Percentiles rank a stretch among this genome's conserved stretches.
Evolutionary conservation across 2,888 invertebrate species (phyloP).

Genomic region (Cheilosia soror): DNA sequence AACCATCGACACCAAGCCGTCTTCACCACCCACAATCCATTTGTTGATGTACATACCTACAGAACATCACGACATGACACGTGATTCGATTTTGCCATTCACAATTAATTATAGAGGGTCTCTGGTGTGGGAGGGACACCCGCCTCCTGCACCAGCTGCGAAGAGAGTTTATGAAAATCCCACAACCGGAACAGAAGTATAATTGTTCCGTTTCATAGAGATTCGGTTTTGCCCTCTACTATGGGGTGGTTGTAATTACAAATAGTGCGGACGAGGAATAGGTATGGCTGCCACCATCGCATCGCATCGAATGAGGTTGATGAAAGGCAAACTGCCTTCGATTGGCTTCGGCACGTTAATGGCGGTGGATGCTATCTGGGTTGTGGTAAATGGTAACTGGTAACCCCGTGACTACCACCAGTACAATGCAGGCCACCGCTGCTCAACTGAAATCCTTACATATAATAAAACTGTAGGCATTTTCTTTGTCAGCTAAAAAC

Average conservation of each 20-base stretch:
- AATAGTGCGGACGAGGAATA: not conserved
- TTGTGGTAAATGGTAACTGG: not conserved
- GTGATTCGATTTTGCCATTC: conserved; percentile 68
- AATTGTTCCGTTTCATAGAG: conserved; percentile 35
- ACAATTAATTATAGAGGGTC: conserved; percentile 61
- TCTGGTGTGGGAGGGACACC: not conserved
- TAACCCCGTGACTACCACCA: not conserved
- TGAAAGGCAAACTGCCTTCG: conserved; percentile 33
- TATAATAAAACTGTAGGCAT: too few relatives aligned
- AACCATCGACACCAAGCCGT: not conserved
- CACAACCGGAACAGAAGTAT: conserved; percentile 30
- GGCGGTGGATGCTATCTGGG: conserved; percentile 26
- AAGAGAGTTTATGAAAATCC: conserved; percentile 57
- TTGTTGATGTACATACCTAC: conserved; percentile 14
- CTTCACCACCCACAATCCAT: not conserved
- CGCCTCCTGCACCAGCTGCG: not conserved
- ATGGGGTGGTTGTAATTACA: conserved; percentile 49
- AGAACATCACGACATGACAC: conserved; percentile 45
- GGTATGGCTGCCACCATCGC: not conserved
- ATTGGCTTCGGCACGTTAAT: conserved; percentile 24
- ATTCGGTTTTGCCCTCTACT: conserved; percentile 15
- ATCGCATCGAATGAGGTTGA: conserved; percentile 35
- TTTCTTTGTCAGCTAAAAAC: too few relatives aligned
- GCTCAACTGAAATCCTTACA: conserved; percentile 21
- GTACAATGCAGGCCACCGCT: too few relatives aligned